Conservation (phyloP, 2,113 vertebrate genomes). For the Siniperca knerii region DNA sequence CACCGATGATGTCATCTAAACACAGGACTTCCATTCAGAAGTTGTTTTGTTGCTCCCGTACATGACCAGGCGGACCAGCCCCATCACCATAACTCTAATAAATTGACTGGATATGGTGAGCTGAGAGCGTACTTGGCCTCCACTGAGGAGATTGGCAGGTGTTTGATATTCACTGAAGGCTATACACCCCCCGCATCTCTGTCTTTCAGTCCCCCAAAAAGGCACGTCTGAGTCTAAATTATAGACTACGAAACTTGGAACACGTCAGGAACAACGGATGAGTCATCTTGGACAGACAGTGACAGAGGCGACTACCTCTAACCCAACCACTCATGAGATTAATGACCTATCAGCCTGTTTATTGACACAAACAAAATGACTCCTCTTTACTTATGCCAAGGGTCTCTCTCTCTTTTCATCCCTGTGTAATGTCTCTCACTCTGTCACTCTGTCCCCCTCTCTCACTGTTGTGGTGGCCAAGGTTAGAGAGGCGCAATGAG, state of each 20-base stretch:
- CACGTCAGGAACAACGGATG: conserved; percentile 70
- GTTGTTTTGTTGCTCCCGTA: conserved; percentile 74
- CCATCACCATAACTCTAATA: conserved; percentile 77
- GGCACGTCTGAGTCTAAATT: conserved; percentile 57
- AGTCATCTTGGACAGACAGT: conserved; percentile 77
- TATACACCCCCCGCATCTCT: conserved; percentile 4
- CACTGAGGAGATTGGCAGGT: conserved; percentile 74
- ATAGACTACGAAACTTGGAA: conserved; percentile 73
- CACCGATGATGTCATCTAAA: conserved; percentile 81
- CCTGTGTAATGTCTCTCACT: conserved; percentile 32
- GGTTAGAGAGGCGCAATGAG: conserved; percentile 73
- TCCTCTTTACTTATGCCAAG: conserved; percentile 58
- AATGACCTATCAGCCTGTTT: conserved; percentile 82
- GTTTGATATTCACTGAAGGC: conserved; percentile 77
- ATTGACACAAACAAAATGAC: conserved; percentile 81
- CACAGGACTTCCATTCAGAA: conserved; percentile 75
- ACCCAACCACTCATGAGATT: conserved; percentile 72
- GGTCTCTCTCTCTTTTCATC: conserved; percentile 47
- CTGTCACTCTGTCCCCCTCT: conserved; percentile 17
- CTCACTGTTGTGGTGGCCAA: conserved; percentile 66
- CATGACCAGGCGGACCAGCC: conserved; percentile 43
- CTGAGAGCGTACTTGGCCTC: conserved; percentile 66
- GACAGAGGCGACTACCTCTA: conserved; percentile 69
- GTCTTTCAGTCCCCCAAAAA: conserved; percentile 33
- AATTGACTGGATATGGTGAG: conserved; percentile 68